Evolutionary conservation across 2,113 vertebrate species (phyloP), one percentile per base, ranked within the genome.

Genomic region (Porphyrio hochstetteri): DNA sequence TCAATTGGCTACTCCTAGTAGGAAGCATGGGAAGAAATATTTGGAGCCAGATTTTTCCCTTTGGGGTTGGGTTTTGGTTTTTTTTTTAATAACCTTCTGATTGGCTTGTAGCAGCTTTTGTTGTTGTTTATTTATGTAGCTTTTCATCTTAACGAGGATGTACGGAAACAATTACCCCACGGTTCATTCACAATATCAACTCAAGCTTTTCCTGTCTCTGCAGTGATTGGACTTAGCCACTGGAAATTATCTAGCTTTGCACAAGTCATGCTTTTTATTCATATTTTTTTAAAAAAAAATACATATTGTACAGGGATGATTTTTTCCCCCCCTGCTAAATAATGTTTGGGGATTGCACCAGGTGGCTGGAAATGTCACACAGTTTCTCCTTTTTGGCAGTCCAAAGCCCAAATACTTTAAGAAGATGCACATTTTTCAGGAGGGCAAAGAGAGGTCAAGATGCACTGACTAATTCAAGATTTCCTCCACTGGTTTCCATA

Each of bases 391-490:
- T 79, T 59, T 68, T 89, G 92, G 80, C 60, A 65, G 57, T 31
- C 7, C 10, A n/a, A 79, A 82, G 46, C 69, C 88, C 57, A 81
- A 95, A 82, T 0, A 5, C 83, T 91, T 82, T 82, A 74, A 84
- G 92, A 94, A 93, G 50, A 87, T 56, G 75, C 57, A 92, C 40
- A 78, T 94, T 90, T 89, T 94, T 89, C 88, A 94, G 78, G 53
- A 55, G 94, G 96, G 92, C 95, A 97, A 68, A 29, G 69, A 71
- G 65, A 96, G 97, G 97, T 97, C 97, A 96, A 75, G 56, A 96
- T 95, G 95, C 96, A 89, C 96, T 97, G 96, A 97, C 96, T 97
- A 96, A 96, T 96, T 97, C 96, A 97, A 94, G 95, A 97, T 97
- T 97, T 95, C 96, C 95, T 96, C 78, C 24, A 20, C 84, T 95